Evolutionary conservation across 37 sponge, comb jelly and placozoan genomes (phyloP), one percentile per base, ranked within the genome.

Genomic region (Chondrosia reniformis): DNA sequence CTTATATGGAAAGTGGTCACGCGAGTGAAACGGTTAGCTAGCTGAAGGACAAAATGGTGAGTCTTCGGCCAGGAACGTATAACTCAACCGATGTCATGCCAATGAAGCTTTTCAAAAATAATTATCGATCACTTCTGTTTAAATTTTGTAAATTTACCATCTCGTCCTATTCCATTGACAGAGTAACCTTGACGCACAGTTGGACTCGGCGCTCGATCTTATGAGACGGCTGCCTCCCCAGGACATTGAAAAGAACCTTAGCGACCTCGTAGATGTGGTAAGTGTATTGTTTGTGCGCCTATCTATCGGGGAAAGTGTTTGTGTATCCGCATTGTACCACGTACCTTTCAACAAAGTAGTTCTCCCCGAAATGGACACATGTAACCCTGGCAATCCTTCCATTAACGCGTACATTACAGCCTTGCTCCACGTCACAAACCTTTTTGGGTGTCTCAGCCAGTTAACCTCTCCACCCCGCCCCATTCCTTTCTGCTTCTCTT

Each of bases 151-250:
- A n/a, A n/a, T n/a, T n/a, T n/a, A n/a, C n/a, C 58, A 2, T 28
- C 4, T 3, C 33, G 34, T 64, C 36, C 4, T 28, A 4, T 7
- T n/a, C 66, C 33, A 30, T 64, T 36, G 3, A 21, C 77, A 88
- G 89, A 72, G 82, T 4, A 42, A 30, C 62, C 71, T 61, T 13
- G 97, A 91, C 5, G 89, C 91, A 57, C 92, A 97, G 80, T 38
- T 97, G 56, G 98, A 97, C 86, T 94, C 94, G 82, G 98, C 98
- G 21, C 85, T 97, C 12, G 98, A 97, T 63, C 75, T 97, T 52
- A 97, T 97, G 98, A 65, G 98, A 46, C 52, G 98, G 42, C 82
- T 97, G 46, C 98, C 98, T 45, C 98, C 98, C 7, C 98, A 97
- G 67, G 81, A 91, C 55, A 94, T 97, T 13, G 98, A 97, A 83